Conservation (phyloP, 1,140 invertebrate species). For the Acromyrmex heyeri region DNA sequence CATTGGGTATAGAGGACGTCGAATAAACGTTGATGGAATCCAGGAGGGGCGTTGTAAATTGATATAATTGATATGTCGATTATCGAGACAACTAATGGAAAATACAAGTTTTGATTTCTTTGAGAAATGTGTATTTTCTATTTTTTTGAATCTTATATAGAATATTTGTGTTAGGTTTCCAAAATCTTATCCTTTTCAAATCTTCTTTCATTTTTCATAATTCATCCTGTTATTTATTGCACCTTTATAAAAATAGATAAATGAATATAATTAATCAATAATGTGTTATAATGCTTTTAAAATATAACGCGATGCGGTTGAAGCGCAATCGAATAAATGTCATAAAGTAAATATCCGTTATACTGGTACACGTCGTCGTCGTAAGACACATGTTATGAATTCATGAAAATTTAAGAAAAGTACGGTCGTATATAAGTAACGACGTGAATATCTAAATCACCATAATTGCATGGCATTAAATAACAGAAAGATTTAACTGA, state of each 20-base stretch:
- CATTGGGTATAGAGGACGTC: constrained; percentile 20
- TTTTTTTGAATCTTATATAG: neutral
- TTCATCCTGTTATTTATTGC: neutral
- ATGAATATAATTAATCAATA: neutral
- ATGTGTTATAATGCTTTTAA: constrained; percentile 16
- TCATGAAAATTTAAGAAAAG: constrained; percentile 13
- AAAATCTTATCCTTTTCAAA: neutral
- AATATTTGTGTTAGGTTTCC: neutral
- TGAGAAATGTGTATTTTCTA: neutral
- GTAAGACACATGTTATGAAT: constrained; percentile 47
- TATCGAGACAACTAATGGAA: constrained; percentile 25
- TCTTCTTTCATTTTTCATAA: neutral
- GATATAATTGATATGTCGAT: constrained; percentile 45
- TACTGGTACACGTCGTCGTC: constrained; percentile 13
- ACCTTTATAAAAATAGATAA: neutral
- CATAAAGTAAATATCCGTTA: constrained; percentile 42
- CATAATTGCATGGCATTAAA: constrained; percentile 26
- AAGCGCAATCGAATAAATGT: constrained; percentile 37
- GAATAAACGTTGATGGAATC: constrained; percentile 51
- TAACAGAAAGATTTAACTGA: constrained; percentile 29
- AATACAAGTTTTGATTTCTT: constrained; percentile 20
- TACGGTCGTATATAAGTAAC: neutral
- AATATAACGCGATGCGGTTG: neutral
- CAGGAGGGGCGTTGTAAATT: constrained; percentile 25
- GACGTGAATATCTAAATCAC: constrained; percentile 29